Conservation (phyloP, 2,888 invertebrate species). For the Lasioglossum oenotherae region DNA sequence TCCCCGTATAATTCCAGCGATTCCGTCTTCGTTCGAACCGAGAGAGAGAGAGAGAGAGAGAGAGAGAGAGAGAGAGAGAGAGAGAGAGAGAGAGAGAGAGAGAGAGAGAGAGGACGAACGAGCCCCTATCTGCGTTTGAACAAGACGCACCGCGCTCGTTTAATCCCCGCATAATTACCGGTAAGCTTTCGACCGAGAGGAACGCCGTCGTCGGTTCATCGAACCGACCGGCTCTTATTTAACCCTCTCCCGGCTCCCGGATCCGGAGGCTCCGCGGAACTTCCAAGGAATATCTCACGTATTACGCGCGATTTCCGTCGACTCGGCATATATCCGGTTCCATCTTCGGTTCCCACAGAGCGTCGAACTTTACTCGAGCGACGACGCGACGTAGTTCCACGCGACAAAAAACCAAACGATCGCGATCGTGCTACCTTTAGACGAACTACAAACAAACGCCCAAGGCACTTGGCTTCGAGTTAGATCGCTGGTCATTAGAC, state of each 20-base stretch:
- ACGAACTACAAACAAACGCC: not conserved
- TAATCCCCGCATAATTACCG: slow-evolving; percentile 63
- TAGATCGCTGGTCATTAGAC: not conserved
- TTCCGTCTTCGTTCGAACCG: slow-evolving; percentile 4
- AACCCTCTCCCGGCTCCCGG: slow-evolving; percentile 5
- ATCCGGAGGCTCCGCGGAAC: not conserved
- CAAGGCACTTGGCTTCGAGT: not conserved
- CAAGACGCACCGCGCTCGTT: slow-evolving; percentile 51
- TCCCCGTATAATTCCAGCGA: slow-evolving; percentile 36
- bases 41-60: not conserved
- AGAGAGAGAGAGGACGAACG: not conserved
- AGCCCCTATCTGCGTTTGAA: slow-evolving; percentile 31
- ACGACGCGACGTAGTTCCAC: not conserved
- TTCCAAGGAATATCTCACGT: slow-evolving; percentile 26
- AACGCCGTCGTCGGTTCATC: slow-evolving; percentile 33
- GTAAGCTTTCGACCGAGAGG: slow-evolving; percentile 40
- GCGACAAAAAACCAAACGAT: not conserved
- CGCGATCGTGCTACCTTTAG: not conserved
- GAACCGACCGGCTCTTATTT: slow-evolving; percentile 37
- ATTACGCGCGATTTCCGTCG: slow-evolving; percentile 40
- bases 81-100: not conserved
- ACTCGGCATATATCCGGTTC: slow-evolving; percentile 5
- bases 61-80: not conserved
- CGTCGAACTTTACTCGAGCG: not conserved
- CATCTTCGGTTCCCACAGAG: not conserved